Percentiles rank a stretch among this genome's conserved stretches.
These are phyloP conservation scores for Melanotaenia duboulayi DNA, from an alignment of 2,113 vertebrate species.

Conservation along the genomic window DNA sequence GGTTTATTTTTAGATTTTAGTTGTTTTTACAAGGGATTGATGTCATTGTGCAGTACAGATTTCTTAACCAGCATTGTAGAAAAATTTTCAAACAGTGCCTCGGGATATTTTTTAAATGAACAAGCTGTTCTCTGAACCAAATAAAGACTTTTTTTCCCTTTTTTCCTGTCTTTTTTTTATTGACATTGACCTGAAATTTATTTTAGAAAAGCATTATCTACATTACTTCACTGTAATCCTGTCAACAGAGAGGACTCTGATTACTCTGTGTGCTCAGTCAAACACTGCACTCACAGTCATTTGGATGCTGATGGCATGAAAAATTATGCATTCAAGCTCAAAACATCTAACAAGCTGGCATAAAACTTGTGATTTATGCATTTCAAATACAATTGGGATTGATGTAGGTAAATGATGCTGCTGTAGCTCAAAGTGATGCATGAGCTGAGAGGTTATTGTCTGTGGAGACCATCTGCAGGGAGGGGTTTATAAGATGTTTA, in stretches of 20 bases:
- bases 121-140: constrained; percentile 62
- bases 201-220: constrained; percentile 33
- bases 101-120: constrained; percentile 62
- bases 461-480: constrained; percentile 8
- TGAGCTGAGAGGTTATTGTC: constrained; percentile 23
- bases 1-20: constrained; percentile 39
- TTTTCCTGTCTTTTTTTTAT: not conserved
- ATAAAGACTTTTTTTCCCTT: constrained; percentile 48
- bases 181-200: constrained; percentile 17
- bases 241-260: constrained; percentile 28
- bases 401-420: constrained; percentile 24
- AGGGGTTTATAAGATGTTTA: constrained; percentile 46
- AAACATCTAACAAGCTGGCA: constrained; percentile 28
- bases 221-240: constrained; percentile 14
- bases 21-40: constrained; percentile 53
- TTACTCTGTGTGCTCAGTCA: not conserved
- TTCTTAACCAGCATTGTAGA: constrained; percentile 47
- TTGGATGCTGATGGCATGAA: constrained; percentile 29
- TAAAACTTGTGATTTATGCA: constrained; percentile 39
- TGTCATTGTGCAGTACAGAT: constrained; percentile 52
- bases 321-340: constrained; percentile 35
- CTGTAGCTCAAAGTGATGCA: constrained; percentile 28
- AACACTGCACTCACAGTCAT: not conserved
- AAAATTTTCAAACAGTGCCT: constrained; percentile 49
- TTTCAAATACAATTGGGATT: constrained; percentile 38